Evolutionary conservation across 1,140 invertebrate genomes (phyloP), one percentile per base, ranked within the genome.

Genomic region (Theocolax elegans): DNA sequence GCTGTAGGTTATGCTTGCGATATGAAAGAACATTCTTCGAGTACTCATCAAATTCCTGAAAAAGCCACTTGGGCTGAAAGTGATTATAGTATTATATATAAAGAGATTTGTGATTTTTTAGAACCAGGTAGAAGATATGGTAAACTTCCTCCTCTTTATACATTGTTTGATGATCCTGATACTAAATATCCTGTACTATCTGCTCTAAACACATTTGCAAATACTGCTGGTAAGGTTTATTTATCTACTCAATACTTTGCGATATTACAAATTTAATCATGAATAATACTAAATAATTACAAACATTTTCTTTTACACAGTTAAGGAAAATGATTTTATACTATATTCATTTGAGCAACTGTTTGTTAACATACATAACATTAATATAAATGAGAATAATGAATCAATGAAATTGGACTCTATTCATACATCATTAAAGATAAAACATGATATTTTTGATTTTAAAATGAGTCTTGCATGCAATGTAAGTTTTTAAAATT

Each of bases 311-410:
- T 3, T 27, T 1, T 79, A 81, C n/a, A n/a, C n/a, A n/a, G n/a
- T n/a, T n/a, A n/a, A n/a, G n/a, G n/a, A n/a, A n/a, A n/a, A n/a
- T 46, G 77, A 74, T 62, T 87, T 89, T 75, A 73, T 77, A 23
- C 72, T 90, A 10, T 90, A 89, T 75, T 84, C 83, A n/a, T 72
- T 90, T 21, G 87, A 89, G 62, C 74, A 74, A 3, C 63, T 90
- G 6, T 88, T 89, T 64, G 81, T 73, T 40, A 75, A 75, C 10
- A 59, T 90, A 25, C 79, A 80, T 13, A 88, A 87, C 68, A 74
- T 76, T 1, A 74, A 82, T 13, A 79, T 76, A 12, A 49, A 69
- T 1, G 46, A 67, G 0, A 49, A 17, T 1, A 48, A 15, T 59
- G 21, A 64, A 17, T 10, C 76, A 21, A 76, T 80, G 12, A 78